A percentile compares a stretch with the other conserved stretches of the same genome.
Conservation (phyloP, 2,797 vertebrate species). For the Sebastes dallii region DNA sequence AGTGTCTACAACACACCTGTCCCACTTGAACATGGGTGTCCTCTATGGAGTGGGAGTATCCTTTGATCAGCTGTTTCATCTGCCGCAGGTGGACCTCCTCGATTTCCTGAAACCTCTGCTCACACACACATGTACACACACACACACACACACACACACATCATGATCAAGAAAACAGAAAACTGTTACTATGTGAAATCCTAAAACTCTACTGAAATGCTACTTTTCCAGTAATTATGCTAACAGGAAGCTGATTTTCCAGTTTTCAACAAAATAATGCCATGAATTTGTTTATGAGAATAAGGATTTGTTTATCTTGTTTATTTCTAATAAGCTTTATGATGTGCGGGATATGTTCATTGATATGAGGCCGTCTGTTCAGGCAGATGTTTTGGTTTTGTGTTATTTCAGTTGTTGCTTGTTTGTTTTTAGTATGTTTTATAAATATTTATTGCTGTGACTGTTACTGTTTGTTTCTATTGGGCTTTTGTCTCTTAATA, state of each 20-base stretch:
- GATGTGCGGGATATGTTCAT: background rate
- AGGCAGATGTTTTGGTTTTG: background rate
- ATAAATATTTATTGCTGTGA: background rate
- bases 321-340: background rate
- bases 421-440: background rate
- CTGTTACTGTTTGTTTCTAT: background rate
- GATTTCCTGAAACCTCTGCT: slow-evolving; percentile 92
- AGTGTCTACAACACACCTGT: slow-evolving; percentile 81
- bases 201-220: background rate
- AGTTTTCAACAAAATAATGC: background rate
- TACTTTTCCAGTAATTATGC: background rate
- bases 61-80: slow-evolving; percentile 93
- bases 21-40: slow-evolving; percentile 97
- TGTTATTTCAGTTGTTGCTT: background rate
- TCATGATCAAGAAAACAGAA: background rate
- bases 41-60: slow-evolving; percentile 93
- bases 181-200: background rate
- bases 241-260: background rate
- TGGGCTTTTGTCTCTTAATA: background rate
- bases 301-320: background rate
- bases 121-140: background rate
- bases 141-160: background rate
- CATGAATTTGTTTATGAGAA: background rate
- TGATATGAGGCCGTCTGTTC: background rate
- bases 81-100: slow-evolving; percentile 91